Base-by-base conservation (phyloP, 2,113 vertebrate species). In the Hemichromis elongatus region DNA sequence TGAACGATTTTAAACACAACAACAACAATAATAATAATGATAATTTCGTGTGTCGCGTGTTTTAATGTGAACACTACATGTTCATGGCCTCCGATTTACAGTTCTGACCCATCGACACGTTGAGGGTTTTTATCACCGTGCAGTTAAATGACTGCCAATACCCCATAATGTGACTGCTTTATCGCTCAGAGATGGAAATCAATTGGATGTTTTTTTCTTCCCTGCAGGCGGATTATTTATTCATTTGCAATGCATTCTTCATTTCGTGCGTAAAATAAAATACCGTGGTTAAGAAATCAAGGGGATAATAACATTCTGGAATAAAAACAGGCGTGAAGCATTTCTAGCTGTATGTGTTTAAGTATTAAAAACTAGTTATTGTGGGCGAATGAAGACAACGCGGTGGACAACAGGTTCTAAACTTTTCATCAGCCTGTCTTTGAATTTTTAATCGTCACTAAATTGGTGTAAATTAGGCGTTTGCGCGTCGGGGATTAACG, bases 91-190 rank as follows among this genome's bases (percentile, higher is more conserved):
- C 26, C 19, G 35, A 21, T 26, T 9, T 19, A 26, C 13, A 82
- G 68, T 30, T 75, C 13, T 30, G 40, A 75, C 37, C 75, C 81
- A 89, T 93, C 86, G 91, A 93, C 80, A 68, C 84, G 79, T 80
- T 86, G 87, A 87, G 59, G 16, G 55, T 7, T 68, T 61, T 55
- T 84, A 80, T 91, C 85, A 80, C 19, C 78, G 21, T 78, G 30
- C 77, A 33, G 35, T 88, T 88, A 87, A 93, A 89, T 86, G 79
- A 24, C 84, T 89, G 91, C 84, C 90, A 87, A 90, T 90, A 90
- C 6, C 5, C 37, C 18, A 11, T 56, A 28, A 86, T 82, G 84
- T 26, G 16, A 35, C 68, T 79, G n/a, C 45, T 53, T 42, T 80
- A 77, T 50, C 54, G 73, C 59, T 30, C 45, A 80, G 47, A 81